These are phyloP conservation scores for Muntiacus muntjak DNA, from an alignment of 2,113 vertebrate genomes.

Conservation along the genomic window DNA sequence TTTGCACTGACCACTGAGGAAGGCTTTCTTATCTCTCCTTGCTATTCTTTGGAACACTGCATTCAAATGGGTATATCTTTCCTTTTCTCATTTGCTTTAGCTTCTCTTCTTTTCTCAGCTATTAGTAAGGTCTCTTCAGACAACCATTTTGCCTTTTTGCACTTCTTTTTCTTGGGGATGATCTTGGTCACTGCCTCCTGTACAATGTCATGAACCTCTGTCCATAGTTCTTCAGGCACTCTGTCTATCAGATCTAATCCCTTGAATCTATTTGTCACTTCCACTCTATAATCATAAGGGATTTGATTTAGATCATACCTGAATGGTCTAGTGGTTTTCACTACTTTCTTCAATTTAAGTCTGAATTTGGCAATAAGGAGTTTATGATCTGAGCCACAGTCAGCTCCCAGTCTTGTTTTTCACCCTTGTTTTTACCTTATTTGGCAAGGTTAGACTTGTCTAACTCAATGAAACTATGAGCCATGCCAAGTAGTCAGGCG, in stretches of 20 bases:
- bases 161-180: not conserved
- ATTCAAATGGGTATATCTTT: not conserved
- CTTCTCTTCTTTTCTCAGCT: not conserved
- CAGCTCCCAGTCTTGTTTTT: not conserved
- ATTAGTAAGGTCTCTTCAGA: not conserved
- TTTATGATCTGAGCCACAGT: not conserved
- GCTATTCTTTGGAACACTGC: not conserved
- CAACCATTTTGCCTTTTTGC: not conserved
- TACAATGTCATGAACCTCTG: not conserved
- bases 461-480: not conserved
- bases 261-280: not conserved
- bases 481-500: not conserved
- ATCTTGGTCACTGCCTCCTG: not conserved
- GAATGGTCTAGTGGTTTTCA: not conserved
- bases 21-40: not conserved
- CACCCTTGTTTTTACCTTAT: not conserved
- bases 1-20: not conserved
- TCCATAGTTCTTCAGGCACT: not conserved
- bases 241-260: not conserved
- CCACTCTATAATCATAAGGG: not conserved
- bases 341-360: not conserved
- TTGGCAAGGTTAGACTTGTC: not conserved
- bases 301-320: not conserved
- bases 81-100: not conserved
- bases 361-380: not conserved